Base-by-base conservation (phyloP, 64 coral and sea anemone species). In the Pachyseris speciosa region DNA sequence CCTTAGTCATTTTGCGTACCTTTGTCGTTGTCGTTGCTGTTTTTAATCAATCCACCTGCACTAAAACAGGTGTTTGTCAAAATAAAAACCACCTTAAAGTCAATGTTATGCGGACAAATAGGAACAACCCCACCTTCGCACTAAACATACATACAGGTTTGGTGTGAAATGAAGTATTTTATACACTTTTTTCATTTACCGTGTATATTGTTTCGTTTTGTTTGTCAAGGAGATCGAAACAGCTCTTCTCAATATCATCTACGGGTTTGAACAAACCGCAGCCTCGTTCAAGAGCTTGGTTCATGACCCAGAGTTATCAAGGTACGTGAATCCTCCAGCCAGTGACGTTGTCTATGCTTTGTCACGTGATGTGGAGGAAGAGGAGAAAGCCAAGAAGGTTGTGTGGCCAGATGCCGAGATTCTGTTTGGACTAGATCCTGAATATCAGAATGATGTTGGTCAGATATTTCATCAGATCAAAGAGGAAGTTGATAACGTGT, bases 201-300 rank as follows among this genome's bases (percentile, higher is more conserved):
- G n/a, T n/a, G n/a, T n/a, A n/a, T n/a, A n/a, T n/a, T n/a, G n/a
- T n/a, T 57, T 57, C 52, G 17, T 38, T 34, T 25, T 3, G 8
- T 75, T 28, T 53, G 68, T 69, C 30, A 28, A 99, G 97, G 90
- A 95, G 22, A 90, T 99, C 64, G 93, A 95, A 63, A 69, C 38
- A 6, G 83, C 88, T 17, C 28, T 99, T 48, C 30, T 87, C 22
- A 80, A 74, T 30, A 65, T 95, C 9, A 87, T 99, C 44, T 81
- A 89, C 5, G 86, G 86, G 19, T 99, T 99, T 93, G 89, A 99
- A 71, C 86, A 89, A 78, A 87, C 94, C 13, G 72, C 80, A 17
- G 50, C 88, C n/a, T 95, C 77, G 3, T 99, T 93, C n/a, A 88
- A 93, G 50, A 99, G 97, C 72, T 60, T 99, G 44, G 66, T 95